Conservation (phyloP, 2,113 vertebrate species). For the Motacilla tschutschensis region DNA sequence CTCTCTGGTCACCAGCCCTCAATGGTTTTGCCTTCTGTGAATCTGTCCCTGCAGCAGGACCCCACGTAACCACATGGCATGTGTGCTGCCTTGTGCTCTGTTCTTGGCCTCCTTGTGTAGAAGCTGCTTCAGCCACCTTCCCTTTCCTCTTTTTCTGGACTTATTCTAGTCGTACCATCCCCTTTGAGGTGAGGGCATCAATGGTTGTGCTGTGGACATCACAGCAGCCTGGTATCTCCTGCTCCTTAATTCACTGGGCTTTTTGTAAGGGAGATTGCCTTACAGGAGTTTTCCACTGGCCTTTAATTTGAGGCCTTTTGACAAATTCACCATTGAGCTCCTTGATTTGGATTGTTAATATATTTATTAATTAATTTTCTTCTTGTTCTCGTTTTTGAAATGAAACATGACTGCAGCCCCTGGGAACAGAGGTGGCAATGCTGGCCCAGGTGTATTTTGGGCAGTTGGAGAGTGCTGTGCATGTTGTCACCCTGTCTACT, state of each 20-base stretch:
- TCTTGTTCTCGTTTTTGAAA: neutral
- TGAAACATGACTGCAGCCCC: neutral
- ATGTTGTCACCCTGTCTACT: neutral
- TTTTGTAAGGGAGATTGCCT: neutral
- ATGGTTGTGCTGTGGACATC: neutral
- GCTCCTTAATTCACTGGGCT: neutral
- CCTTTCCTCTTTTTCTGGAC: neutral
- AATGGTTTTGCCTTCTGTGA: neutral
- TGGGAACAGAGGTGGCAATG: neutral
- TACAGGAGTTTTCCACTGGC: neutral
- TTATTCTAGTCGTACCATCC: neutral
- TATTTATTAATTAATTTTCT: neutral
- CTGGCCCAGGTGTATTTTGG: neutral
- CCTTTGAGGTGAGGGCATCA: neutral
- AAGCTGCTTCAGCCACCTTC: neutral
- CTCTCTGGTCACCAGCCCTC: neutral
- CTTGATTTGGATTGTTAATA: neutral
- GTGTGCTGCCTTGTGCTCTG: neutral
- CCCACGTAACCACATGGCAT: fast-evolving
- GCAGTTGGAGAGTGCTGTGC: neutral
- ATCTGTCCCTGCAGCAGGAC: neutral
- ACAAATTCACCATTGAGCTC: neutral
- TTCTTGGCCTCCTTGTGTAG: neutral
- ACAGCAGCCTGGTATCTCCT: neutral
- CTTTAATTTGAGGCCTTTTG: neutral